Evolutionary conservation across 2,888 invertebrate genomes (phyloP).

Genomic region (Nymphalis polychloros): DNA sequence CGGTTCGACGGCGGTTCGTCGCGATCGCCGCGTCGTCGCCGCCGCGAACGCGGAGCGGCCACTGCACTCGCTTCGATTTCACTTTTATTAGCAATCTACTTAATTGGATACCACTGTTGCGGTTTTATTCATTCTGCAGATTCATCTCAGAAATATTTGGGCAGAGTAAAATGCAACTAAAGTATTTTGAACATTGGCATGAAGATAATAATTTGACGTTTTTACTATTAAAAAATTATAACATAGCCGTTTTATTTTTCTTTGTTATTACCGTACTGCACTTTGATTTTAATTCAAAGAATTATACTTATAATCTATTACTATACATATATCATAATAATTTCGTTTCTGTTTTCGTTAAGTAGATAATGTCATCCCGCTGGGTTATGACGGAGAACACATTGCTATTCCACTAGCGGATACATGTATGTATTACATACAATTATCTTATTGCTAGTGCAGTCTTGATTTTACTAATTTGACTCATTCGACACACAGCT

Average conservation of each 20-base stretch:
- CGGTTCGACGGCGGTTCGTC: constrained; percentile 16
- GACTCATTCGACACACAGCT: no score
- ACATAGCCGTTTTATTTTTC: background rate
- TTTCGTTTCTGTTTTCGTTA: background rate
- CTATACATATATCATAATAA: background rate
- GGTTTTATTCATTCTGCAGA: constrained; percentile 77
- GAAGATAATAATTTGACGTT: constrained; percentile 9
- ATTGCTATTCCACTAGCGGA: no score
- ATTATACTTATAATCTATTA: no score
- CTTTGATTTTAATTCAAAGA: no score
- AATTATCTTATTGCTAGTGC: no score
- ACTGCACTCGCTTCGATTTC: constrained; percentile 81
- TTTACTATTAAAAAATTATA: background rate
- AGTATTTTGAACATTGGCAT: constrained; percentile 21
- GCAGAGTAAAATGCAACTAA: constrained; percentile 23
- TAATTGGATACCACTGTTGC: constrained; percentile 80
- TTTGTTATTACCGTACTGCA: background rate
- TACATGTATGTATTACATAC: no score
- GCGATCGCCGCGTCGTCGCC: constrained; percentile 21
- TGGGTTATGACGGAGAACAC: no score
- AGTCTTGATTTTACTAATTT: no score
- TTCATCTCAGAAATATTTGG: constrained; percentile 64
- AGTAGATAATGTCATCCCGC: no score
- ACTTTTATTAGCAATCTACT: constrained; percentile 81
- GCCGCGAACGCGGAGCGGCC: constrained; percentile 58